Base-by-base conservation (phyloP, 2,797 vertebrate genomes). In the Danio aesculapii region DNA sequence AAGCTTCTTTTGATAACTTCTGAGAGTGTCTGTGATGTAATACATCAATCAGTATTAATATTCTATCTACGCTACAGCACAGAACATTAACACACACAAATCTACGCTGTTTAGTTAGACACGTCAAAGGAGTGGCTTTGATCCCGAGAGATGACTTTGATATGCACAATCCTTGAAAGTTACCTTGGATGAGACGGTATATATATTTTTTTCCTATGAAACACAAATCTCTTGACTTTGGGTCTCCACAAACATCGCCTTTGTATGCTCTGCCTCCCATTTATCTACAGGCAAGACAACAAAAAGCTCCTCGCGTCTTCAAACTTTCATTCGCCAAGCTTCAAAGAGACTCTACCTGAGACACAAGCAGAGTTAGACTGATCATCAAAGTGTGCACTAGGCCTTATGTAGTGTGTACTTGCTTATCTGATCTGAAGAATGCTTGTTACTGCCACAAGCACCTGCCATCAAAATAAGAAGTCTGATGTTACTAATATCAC, bases 281-380 rank as follows among this genome's bases (percentile, higher is more conserved):
- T 63, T 69, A 46, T 69, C 64, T 50, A 30, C 12, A 67, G 61
- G 50, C 39, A 52, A 75, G 17, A 78, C 61, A 81, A 75, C 58
- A 85, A 64, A 68, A 82, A 82, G 66, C 82, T 61, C 67, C 64
- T 74, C 53, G 66, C 77, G 67, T 73, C 58, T 71, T 81, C 69
- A 39, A 6, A 63, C 57, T 63, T 72, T 55, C 53, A 84, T 75
- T 76, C 46, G 16, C 19, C 12, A 43, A 44, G 71, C 71, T 76
- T 85, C 83, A 85, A 83, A 85, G 80, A 39, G 17, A 4, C 47
- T 62, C 43, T 58, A 75, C 64, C 79, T 78, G 57, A 77, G 79
- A 67, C 66, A 49, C 16, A 1, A 30, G 30, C 11, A 52, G 77
- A 53, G 64, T 6, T 39, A 76, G 50, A 47, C 17, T 62, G 30